Evolutionary conservation across 2,113 vertebrate species (phyloP).

Genomic region (Strix uralensis): DNA sequence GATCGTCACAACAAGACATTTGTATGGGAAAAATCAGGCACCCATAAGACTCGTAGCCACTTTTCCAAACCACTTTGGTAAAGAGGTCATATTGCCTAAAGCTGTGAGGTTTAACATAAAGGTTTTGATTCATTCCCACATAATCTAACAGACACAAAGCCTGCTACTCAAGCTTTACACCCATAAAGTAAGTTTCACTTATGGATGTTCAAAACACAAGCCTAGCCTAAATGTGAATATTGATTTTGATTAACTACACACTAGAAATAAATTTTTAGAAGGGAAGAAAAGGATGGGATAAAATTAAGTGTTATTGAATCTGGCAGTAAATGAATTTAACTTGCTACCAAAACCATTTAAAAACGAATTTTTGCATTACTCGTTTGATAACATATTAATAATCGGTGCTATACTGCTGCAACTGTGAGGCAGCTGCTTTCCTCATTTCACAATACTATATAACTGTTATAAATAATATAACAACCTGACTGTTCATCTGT

Average conservation of each 20-base stretch:
- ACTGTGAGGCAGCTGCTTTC: slow-evolving; percentile 25
- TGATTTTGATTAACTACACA: not conserved
- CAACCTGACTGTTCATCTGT: not conserved
- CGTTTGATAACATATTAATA: slow-evolving; percentile 54
- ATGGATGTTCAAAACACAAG: not conserved
- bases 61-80: not conserved
- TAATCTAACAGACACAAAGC: not conserved
- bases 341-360: slow-evolving; percentile 39
- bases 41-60: not conserved
- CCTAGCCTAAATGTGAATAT: not conserved
- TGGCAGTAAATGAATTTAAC: slow-evolving; percentile 45
- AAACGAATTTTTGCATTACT: slow-evolving; percentile 47
- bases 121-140: not conserved
- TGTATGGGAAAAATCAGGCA: not conserved
- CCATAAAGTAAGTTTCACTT: not conserved
- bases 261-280: not conserved
- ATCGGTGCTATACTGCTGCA: slow-evolving; percentile 31
- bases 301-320: slow-evolving; percentile 51
- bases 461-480: slow-evolving; percentile 25
- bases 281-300: not conserved
- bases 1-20: not conserved
- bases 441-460: slow-evolving; percentile 25
- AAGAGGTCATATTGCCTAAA: not conserved
- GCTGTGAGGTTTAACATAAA: not conserved
- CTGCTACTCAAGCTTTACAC: not conserved